Evolutionary conservation across 2,113 vertebrate genomes (phyloP), one percentile per base, ranked within the genome.

Genomic region (Bucco capensis): DNA sequence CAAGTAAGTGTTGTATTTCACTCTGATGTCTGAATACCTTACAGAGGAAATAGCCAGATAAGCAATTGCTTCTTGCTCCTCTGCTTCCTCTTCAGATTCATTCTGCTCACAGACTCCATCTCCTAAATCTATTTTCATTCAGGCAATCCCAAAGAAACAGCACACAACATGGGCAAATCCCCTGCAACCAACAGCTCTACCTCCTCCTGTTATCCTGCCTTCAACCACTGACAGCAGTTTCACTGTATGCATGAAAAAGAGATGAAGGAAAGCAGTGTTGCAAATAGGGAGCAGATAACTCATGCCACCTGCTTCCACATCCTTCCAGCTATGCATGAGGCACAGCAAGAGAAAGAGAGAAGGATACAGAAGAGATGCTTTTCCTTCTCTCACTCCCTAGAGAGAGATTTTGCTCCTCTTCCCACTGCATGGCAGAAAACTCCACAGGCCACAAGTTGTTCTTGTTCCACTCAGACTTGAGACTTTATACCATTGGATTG

Each of bases 181-280:
- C 85, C 62, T 73, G 19, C 51, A 73, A 62, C 30, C 24, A 93
- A 46, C 40, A 67, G 33, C 71, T 93, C 54, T 92, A 69, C 77
- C 73, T 92, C 86, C 86, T 90, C 90, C 86, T 84, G 91, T 76
- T 91, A 86, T n/a, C 25, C 33, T 50, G 23, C 72, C 50, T 89
- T 60, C 76, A 51, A 14, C 83, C 70, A 82, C 76, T 66, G 73
- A 18, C 31, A 72, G 67, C 27, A 24, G 35, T 56, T 72, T 79
- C 40, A 57, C 66, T n/a, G 15, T 42, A 51, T 56, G 8, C 22
- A 40, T 37, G 66, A 75, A 86, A 92, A 92, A 81, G 60, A 82
- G 57, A 50, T 28, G 44, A 57, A 51, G 50, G 70, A 78, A 87
- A 86, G 67, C 82, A 92, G 90, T 67, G 42, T 62, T 44, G 24